phyloP scores from a whole-genome alignment of 2,113 vertebrate genomes.

The Campylomormyrus tamandua region DNA sequence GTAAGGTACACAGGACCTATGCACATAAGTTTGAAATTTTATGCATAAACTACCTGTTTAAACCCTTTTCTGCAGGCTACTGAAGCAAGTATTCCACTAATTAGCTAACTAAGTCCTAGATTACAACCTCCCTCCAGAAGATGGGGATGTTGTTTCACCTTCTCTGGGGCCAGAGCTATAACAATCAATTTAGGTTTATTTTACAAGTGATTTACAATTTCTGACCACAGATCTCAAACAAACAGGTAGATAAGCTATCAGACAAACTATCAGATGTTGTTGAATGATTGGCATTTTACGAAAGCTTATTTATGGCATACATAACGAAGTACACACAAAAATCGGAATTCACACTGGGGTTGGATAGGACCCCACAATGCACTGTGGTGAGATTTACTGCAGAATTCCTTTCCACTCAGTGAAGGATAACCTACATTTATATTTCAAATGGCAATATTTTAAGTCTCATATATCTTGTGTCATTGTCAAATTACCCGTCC shows the following conservation, averaged over 20 bases:
- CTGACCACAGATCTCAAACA: neutral
- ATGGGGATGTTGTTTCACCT: conserved; percentile 30
- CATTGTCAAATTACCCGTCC: neutral
- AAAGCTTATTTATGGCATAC: neutral
- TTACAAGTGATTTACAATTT: neutral
- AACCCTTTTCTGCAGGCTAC: neutral
- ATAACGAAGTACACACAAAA: neutral
- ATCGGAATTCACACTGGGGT: neutral
- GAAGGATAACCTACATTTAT: neutral
- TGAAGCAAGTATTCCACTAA: neutral
- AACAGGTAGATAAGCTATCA: neutral
- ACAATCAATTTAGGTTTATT: neutral
- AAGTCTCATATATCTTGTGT: neutral
- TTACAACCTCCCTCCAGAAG: conserved; percentile 29
- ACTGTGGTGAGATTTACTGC: neutral
- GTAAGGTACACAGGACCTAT: neutral
- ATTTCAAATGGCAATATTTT: conserved; percentile 1
- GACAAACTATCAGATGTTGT: neutral
- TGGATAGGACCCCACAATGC: neutral
- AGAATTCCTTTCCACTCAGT: neutral
- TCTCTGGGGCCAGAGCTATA: neutral
- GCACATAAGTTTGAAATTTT: neutral
- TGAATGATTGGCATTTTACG: neutral
- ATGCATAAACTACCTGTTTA: neutral
- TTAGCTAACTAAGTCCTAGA: neutral